phyloP scores from a whole-genome alignment of 2,888 invertebrate species.

The Petrolisthes manimaculis region DNA sequence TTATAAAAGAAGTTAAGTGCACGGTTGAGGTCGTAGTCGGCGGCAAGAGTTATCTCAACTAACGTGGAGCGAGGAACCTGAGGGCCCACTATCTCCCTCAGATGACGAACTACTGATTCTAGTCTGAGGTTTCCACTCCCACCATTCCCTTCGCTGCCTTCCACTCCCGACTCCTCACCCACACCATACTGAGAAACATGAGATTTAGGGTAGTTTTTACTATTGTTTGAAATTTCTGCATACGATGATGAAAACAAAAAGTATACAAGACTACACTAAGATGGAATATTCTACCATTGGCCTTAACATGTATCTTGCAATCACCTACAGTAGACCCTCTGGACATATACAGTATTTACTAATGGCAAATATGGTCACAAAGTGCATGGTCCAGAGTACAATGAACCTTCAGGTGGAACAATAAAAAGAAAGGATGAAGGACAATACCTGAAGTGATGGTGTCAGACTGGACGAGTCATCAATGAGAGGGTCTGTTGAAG shows the following conservation, averaged over 20 bases:
- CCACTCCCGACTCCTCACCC: neutral
- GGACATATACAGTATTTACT: neutral
- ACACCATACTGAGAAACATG: conserved; percentile 19
- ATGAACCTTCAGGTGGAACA: neutral
- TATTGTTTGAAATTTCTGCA: neutral
- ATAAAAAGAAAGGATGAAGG: neutral
- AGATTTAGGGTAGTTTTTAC: neutral
- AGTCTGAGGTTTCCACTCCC: conserved; percentile 67
- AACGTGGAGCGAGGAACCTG: conserved; percentile 73
- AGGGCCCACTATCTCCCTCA: conserved; percentile 74
- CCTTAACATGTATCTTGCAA: too few relatives aligned
- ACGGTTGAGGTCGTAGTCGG: conserved; percentile 75
- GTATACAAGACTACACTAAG: too few relatives aligned
- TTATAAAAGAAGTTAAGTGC: conserved; percentile 75
- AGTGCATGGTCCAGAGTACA: too few relatives aligned
- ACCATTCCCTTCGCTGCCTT: neutral
- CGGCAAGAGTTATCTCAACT: conserved; percentile 74
- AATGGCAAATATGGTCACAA: too few relatives aligned
- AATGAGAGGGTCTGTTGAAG: conserved; percentile 53
- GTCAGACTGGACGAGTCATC: conserved; percentile 47
- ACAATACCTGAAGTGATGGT: conserved; percentile 43
- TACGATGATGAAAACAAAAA: too few relatives aligned
- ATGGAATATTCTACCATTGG: too few relatives aligned
- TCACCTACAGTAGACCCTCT: too few relatives aligned
- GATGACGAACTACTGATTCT: conserved; percentile 72